These are phyloP conservation scores for Pocillopora verrucosa DNA, from an alignment of 64 coral and sea anemone species.

Conservation along the genomic window DNA sequence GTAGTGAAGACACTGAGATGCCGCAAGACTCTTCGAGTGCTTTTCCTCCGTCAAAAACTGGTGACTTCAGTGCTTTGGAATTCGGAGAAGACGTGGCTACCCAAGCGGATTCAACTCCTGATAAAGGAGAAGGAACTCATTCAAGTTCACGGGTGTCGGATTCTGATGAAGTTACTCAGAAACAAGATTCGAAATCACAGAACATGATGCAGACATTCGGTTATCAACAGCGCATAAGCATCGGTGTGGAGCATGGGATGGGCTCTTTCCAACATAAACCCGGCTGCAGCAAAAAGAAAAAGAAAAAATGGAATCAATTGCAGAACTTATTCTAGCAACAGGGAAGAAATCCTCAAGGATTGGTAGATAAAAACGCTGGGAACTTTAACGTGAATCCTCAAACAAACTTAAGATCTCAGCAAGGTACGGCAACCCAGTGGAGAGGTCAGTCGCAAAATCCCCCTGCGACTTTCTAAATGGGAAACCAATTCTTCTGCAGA, in stretches of 20 bases:
- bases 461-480: background rate
- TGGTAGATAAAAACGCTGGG: background rate
- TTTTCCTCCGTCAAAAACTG: background rate
- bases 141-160: background rate
- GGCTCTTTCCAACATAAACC: conserved; percentile 3
- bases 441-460: conserved; percentile 7
- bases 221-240: conserved; percentile 39
- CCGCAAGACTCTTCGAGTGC: background rate
- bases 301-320: conserved; percentile 32
- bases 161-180: background rate
- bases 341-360: background rate
- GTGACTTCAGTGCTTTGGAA: conserved; percentile 25
- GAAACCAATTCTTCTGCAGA: conserved; percentile 5
- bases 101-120: conserved; percentile 8
- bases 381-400: conserved; percentile 7
- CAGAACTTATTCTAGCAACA: conserved; percentile 26
- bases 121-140: background rate
- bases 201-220: conserved; percentile 2
- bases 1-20: conserved; percentile 1
- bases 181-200: background rate
- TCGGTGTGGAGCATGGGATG: conserved; percentile 10
- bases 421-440: background rate
- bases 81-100: conserved; percentile 5
- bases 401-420: conserved; percentile 16
- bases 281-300: conserved; percentile 24